Evolutionary conservation across 2,888 invertebrate genomes (phyloP).

Genomic region (Uropetala carovei): DNA sequence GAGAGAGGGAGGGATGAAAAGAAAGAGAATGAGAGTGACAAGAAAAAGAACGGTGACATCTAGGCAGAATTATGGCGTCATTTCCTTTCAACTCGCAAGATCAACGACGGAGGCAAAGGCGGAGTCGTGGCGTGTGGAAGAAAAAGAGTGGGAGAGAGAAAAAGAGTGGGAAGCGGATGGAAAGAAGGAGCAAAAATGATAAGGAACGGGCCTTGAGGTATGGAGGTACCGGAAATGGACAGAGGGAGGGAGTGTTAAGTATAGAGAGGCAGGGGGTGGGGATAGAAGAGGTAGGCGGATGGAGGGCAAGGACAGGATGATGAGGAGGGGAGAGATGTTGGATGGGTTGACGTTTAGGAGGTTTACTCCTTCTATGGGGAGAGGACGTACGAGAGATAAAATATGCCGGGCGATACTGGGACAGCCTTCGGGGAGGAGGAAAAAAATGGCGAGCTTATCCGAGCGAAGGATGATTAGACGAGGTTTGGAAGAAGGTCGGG

Average conservation of each 20-base stretch:
- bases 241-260: not conserved
- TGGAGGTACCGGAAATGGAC: not conserved
- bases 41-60: constrained; percentile 50
- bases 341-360: constrained; percentile 44
- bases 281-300: not conserved
- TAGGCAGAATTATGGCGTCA: constrained; percentile 54
- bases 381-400: not conserved
- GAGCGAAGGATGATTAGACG: not conserved
- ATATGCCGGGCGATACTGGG: not conserved
- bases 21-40: constrained; percentile 45
- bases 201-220: constrained; percentile 10
- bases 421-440: not conserved
- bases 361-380: constrained; percentile 4
- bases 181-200: not conserved
- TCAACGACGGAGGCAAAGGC: constrained; percentile 42
- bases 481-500: not conserved
- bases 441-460: not conserved
- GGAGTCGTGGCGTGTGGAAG: not conserved
- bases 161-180: not conserved
- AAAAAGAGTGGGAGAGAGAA: constrained; percentile 2
- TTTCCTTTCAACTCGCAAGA: constrained; percentile 55
- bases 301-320: not conserved
- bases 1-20: not conserved
- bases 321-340: constrained; percentile 2
- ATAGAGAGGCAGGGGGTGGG: no score